Evolutionary conservation across 2,797 vertebrate species (phyloP).

Genomic region (Gorsachius magnificus): DNA sequence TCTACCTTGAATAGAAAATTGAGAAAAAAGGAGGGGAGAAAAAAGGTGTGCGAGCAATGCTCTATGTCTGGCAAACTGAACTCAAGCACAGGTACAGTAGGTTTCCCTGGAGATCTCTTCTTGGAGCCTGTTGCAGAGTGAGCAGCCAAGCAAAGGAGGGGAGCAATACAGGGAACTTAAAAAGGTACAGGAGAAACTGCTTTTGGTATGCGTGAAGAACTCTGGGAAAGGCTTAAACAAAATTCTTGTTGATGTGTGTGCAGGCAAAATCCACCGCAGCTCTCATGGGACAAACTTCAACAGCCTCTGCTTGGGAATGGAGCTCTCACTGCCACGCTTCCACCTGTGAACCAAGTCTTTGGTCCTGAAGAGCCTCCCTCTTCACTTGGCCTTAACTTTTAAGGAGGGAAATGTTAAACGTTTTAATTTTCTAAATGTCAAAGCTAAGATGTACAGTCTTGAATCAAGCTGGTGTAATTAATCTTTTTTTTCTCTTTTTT

Average conservation of each 20-base stretch:
- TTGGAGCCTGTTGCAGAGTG: not conserved
- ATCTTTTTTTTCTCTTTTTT: not conserved
- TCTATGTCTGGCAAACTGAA: not conserved
- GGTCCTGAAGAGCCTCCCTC: not conserved
- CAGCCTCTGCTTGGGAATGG: not conserved
- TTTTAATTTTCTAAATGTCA: not conserved
- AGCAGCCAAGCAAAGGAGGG: not conserved
- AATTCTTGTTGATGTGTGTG: not conserved
- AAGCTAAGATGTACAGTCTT: not conserved
- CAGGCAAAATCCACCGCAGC: not conserved
- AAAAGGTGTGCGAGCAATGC: rapidly evolving
- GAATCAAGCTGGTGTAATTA: not conserved
- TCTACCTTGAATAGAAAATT: not conserved
- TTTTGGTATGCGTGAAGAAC: not conserved
- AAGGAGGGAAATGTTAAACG: not conserved
- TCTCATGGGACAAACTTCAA: not conserved
- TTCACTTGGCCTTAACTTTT: not conserved
- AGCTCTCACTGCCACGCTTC: not conserved
- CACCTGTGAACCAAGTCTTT: not conserved
- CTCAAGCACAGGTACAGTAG: not conserved
- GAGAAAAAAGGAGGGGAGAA: not conserved
- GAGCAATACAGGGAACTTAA: not conserved
- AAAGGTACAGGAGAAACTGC: not conserved
- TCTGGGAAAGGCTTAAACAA: not conserved
- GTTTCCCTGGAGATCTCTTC: not conserved